A percentile compares a stretch with the other conserved stretches of the same genome.
These are phyloP conservation scores for Anguilla pacifica DNA, from an alignment of 2,797 vertebrate species.

Conservation along the genomic window DNA sequence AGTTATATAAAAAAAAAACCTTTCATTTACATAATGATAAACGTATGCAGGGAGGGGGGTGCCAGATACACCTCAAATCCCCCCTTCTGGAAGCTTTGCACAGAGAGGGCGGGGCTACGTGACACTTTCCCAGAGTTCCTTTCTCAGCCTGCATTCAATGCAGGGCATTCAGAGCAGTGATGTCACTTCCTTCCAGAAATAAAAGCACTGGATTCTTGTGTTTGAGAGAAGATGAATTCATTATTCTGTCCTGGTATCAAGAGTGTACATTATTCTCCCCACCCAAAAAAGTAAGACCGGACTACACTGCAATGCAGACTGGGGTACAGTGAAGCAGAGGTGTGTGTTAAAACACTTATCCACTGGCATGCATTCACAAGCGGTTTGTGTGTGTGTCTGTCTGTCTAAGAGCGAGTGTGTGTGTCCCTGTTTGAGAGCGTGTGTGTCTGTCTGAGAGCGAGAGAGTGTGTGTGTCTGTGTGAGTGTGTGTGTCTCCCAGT, in stretches of 20 bases:
- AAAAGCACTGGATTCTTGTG: constrained; percentile 24
- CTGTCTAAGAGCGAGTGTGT: too few relatives aligned
- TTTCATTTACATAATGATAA: constrained; percentile 3
- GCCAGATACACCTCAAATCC: background rate
- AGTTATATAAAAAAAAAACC: background rate
- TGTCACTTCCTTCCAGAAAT: background rate
- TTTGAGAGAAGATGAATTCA: constrained; percentile 38
- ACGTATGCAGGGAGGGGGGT: background rate
- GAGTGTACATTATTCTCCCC: constrained; percentile 42
- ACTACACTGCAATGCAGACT: constrained; percentile 73
- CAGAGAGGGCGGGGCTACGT: background rate
- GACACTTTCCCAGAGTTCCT: background rate
- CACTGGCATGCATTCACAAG: constrained; percentile 90
- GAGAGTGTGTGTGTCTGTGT: constrained; percentile 10
- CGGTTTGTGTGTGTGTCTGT: constrained; percentile 63
- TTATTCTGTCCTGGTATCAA: constrained; percentile 29
- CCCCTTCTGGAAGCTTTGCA: background rate
- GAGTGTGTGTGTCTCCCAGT: background rate
- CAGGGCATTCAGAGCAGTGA: background rate
- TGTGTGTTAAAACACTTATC: constrained; percentile 83
- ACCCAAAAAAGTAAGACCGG: background rate
- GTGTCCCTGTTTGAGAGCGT: constrained; percentile 21
- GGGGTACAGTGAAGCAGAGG: constrained; percentile 83
- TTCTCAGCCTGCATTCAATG: constrained; percentile 26
- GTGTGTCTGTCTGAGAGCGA: background rate